Evolutionary conservation across 2,888 invertebrate species (phyloP).

Genomic region (Formica aserva): DNA sequence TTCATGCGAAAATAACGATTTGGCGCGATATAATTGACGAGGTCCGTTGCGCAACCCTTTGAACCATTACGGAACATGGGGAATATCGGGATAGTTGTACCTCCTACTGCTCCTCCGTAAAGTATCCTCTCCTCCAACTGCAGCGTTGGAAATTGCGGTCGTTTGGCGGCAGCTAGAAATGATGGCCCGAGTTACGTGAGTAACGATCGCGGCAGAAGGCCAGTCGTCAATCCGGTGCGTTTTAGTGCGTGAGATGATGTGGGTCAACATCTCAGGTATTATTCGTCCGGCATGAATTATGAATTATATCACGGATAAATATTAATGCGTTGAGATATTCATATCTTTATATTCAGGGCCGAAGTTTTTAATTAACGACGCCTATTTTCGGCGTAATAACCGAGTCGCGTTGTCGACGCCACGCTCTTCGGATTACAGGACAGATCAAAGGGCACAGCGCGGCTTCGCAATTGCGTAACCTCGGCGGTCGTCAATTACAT

Average conservation of each 20-base stretch:
- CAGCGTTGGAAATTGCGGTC: slow-evolving; percentile 42
- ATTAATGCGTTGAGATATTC: not conserved
- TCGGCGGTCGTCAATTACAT: slow-evolving; percentile 25
- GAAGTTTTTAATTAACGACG: slow-evolving; percentile 41
- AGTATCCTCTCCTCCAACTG: slow-evolving; percentile 30
- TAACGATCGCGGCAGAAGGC: slow-evolving; percentile 12
- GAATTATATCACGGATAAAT: not conserved
- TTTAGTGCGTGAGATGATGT: slow-evolving; percentile 14
- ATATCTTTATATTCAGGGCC: not conserved
- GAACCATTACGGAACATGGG: slow-evolving; percentile 38
- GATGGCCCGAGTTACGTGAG: slow-evolving; percentile 34
- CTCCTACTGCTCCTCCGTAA: slow-evolving; percentile 20
- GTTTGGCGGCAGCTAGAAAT: slow-evolving; percentile 20
- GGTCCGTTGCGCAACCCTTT: slow-evolving; percentile 18
- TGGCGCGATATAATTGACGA: slow-evolving; percentile 38
- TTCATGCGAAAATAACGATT: slow-evolving; percentile 1
- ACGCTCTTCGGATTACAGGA: slow-evolving; percentile 33
- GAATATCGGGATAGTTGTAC: slow-evolving; percentile 30
- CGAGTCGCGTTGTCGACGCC: slow-evolving; percentile 3
- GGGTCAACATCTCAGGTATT: slow-evolving; percentile 20
- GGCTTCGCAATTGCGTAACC: slow-evolving; percentile 20
- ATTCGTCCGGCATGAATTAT: not conserved
- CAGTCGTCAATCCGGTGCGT: slow-evolving; percentile 10
- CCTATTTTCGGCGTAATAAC: slow-evolving; percentile 3
- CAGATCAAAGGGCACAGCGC: slow-evolving; percentile 23